These are phyloP conservation scores for Fopius arisanus DNA, from an alignment of 1,140 invertebrate species.

Conservation along the genomic window DNA sequence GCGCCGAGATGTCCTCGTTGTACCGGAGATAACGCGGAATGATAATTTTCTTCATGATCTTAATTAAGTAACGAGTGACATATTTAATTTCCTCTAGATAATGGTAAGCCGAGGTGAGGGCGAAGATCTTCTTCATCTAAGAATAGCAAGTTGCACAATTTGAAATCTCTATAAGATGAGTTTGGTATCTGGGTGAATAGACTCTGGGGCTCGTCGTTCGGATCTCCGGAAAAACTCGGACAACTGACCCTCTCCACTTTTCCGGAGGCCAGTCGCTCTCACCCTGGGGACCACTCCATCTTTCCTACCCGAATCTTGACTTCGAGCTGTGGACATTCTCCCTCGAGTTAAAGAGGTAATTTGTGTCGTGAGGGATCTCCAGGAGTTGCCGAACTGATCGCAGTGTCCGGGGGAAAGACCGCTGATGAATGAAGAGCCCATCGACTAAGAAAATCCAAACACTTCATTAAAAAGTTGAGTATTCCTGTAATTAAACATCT, in stretches of 20 bases:
- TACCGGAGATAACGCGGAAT: neutral
- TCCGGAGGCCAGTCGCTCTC: too few relatives aligned
- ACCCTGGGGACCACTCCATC: neutral
- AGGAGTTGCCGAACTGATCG: neutral
- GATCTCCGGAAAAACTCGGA: too few relatives aligned
- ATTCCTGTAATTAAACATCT: too few relatives aligned
- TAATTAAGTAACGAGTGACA: slow-evolving; percentile 14
- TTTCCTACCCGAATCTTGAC: neutral
- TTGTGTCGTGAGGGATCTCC: neutral
- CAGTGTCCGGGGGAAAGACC: neutral
- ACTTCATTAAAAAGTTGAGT: too few relatives aligned
- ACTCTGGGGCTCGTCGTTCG: too few relatives aligned
- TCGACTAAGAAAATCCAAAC: too few relatives aligned
- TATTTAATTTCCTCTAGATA: slow-evolving; percentile 34
- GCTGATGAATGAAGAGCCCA: neutral
- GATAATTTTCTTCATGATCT: neutral
- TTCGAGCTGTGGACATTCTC: neutral
- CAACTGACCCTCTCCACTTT: too few relatives aligned
- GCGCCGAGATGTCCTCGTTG: neutral
- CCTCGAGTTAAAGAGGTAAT: neutral
- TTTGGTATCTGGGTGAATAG: too few relatives aligned
- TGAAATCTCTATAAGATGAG: too few relatives aligned
- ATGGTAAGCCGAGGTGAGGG: slow-evolving; percentile 25
- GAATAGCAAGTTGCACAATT: too few relatives aligned
- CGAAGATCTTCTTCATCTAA: too few relatives aligned